A percentile compares a stretch with the other conserved stretches of the same genome.
Conservation (phyloP, 1,140 invertebrate species). For the Drosophila melanogaster region DNA sequence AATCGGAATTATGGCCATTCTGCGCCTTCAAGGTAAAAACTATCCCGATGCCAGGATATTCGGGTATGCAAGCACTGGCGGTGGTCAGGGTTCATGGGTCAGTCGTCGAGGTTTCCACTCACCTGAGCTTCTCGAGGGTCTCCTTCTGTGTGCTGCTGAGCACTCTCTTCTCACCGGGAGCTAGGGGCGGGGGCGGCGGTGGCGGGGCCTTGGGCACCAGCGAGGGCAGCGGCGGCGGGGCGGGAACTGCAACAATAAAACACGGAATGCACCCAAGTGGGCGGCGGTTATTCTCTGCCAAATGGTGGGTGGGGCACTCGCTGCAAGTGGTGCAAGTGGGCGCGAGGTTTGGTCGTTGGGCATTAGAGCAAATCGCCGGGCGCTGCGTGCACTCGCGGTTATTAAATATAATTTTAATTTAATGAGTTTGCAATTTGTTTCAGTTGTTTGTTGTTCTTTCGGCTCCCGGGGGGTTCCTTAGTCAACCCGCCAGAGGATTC, state of each 20-base stretch:
- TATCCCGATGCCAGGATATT: conserved; percentile 85
- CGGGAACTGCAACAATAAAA: conserved; percentile 68
- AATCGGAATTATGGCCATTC: conserved; percentile 72
- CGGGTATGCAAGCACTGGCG: conserved; percentile 24
- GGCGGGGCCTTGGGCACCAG: conserved; percentile 86
- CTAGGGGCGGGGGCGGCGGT: conserved; percentile 89
- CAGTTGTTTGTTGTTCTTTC: conserved; percentile 62
- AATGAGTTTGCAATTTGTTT: conserved; percentile 83
- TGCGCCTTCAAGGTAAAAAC: conserved; percentile 61
- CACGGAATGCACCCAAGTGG: conserved; percentile 24
- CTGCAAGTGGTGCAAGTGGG: conserved; percentile 19
- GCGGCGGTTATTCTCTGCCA: conserved; percentile 14
- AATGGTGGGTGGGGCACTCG: neutral
- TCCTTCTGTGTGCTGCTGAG: conserved; percentile 85
- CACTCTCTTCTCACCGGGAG: conserved; percentile 81
- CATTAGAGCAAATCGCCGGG: conserved; percentile 71
- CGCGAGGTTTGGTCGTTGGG: conserved; percentile 58
- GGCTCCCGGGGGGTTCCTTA: conserved; percentile 11
- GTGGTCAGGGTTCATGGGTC: conserved; percentile 2
- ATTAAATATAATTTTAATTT: conserved; percentile 83
- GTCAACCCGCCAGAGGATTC: neutral
- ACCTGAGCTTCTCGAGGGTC: conserved; percentile 86
- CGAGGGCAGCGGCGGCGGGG: conserved; percentile 79
- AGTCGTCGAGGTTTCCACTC: conserved; percentile 27
- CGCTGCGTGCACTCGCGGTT: conserved; percentile 74